Evolutionary conservation across 2,797 vertebrate species (phyloP), one percentile per base, ranked within the genome.

Genomic region (Hypotaenidia philippensis): DNA sequence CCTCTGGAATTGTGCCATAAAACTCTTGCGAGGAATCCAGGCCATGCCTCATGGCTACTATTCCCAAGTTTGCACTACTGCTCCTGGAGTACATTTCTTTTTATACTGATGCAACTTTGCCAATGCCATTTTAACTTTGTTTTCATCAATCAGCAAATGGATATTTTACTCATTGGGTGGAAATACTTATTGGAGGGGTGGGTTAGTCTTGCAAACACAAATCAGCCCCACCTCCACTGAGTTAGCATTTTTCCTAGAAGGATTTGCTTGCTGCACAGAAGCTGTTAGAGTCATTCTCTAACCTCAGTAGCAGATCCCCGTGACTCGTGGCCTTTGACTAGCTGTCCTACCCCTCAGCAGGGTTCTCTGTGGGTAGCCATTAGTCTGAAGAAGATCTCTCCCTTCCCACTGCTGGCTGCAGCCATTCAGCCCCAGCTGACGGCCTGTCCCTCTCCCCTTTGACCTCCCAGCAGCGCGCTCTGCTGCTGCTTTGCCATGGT

Each of bases 261-360:
- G 20, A 59, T 79, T 89, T 83, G 1, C 23, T 86, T 36, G 17
- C 11, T 57, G 2, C 18, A 25, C 41, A 8, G 8, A 56, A 38
- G 21, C 41, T 82, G 12, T 66, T 44, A 13, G n/a, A 2, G 44
- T 66, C 53, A 26, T 66, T 50, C 18, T 63, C n/a, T 59, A 22
- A 32, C 8, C 4, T 75, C 55, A 36, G 4, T 17, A 27, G 17
- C 2, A 1, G 23, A 26, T 20, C 5, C 15, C 16, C 0, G 0
- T 50, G 63, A 26, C 64, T 40, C 27, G 40, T 17, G 23, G n/a
- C 17, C 26, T 86, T 32, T 41, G 47, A 12, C 18, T 6, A 5
- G 17, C 7, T 1, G 23, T 7, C n/a, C 16, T 4, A n/a, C 5
- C 20, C 16, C 25, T 36, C n/a, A 12, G 55, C 50, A n/a, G 47